A percentile compares a stretch with the other conserved stretches of the same genome.
These are phyloP conservation scores for Macrophya alboannulata DNA, from an alignment of 2,888 invertebrate genomes.

Conservation along the genomic window DNA sequence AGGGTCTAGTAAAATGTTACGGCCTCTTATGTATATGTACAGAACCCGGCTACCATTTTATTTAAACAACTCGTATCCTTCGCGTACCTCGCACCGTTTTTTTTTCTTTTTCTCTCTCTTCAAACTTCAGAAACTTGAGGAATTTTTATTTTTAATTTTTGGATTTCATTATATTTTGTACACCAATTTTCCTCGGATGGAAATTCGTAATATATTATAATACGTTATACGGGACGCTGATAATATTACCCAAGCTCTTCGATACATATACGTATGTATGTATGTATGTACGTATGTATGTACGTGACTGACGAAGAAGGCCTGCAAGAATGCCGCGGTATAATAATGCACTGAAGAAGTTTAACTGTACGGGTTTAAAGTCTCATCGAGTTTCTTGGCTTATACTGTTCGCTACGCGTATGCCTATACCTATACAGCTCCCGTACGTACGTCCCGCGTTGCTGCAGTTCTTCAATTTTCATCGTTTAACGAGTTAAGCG, in stretches of 20 bases:
- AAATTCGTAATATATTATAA: too few relatives aligned
- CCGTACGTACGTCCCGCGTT: too few relatives aligned
- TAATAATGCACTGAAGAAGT: constrained; percentile 17
- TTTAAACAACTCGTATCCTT: neutral
- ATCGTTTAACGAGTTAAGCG: constrained; percentile 28
- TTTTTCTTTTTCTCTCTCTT: too few relatives aligned
- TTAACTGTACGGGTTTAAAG: constrained; percentile 11
- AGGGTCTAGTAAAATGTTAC: constrained; percentile 2
- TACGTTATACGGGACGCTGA: too few relatives aligned
- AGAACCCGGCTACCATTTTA: neutral
- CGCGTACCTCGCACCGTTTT: too few relatives aligned
- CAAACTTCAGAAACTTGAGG: neutral
- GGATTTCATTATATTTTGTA: too few relatives aligned
- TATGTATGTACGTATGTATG: neutral
- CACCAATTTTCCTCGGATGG: too few relatives aligned
- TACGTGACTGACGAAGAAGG: constrained; percentile 26
- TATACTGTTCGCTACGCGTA: neutral
- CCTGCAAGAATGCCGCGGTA: constrained; percentile 44
- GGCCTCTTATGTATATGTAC: neutral
- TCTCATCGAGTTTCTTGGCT: constrained; percentile 2
- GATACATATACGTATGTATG: neutral
- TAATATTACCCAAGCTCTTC: constrained; percentile 2
- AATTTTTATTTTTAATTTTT: neutral
- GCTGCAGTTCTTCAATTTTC: constrained; percentile 28
- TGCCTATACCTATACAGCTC: neutral